These are phyloP conservation scores for Pseudochirops corinnae DNA, from an alignment of 2,797 vertebrate genomes.

Conservation along the genomic window DNA sequence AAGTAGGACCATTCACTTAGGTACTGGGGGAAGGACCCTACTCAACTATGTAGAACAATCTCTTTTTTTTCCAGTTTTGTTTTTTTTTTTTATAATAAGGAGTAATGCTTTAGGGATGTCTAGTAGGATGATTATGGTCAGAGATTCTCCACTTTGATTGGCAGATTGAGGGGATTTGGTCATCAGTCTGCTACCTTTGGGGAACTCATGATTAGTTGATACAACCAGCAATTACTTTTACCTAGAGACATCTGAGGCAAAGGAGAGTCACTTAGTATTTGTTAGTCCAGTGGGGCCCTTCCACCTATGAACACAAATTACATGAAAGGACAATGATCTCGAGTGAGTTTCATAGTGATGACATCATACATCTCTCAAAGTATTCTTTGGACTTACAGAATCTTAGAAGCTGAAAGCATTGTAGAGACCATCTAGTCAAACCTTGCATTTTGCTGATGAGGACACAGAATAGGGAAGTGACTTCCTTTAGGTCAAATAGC, in stretches of 20 bases:
- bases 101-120: not conserved
- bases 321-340: not conserved
- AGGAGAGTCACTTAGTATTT: not conserved
- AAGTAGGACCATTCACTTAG: not conserved
- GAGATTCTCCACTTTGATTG: not conserved
- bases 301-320: not conserved
- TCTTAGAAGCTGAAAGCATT: not conserved
- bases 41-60: not conserved
- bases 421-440: fast-evolving
- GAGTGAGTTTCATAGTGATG: not conserved
- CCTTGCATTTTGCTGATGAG: not conserved
- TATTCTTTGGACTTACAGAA: not conserved
- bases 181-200: too few relatives aligned
- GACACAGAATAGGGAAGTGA: not conserved
- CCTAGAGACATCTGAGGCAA: not conserved
- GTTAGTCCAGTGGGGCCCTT: not conserved
- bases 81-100: not conserved
- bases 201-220: not conserved
- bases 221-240: not conserved
- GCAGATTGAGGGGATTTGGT: not conserved
- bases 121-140: not conserved
- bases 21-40: not conserved
- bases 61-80: not conserved
- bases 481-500: not conserved
- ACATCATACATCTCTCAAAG: not conserved